Conservation (phyloP, 2,888 invertebrate species). For the Thera britannica region DNA sequence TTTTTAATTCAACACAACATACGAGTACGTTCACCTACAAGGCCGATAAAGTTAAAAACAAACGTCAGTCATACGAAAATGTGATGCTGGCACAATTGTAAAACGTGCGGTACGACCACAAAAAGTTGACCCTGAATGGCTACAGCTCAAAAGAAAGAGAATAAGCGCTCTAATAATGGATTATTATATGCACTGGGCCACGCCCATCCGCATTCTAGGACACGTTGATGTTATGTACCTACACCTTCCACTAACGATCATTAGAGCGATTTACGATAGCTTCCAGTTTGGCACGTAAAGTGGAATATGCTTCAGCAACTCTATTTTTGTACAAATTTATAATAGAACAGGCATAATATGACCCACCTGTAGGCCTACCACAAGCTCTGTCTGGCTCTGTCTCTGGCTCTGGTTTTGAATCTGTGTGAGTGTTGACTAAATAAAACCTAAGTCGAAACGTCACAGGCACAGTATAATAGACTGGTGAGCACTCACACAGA, state of each 20-base stretch:
- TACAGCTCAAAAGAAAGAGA: conserved; percentile 66
- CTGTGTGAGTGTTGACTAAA: too few relatives aligned
- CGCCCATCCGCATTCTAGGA: conserved; percentile 67
- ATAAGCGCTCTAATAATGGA: conserved; percentile 61
- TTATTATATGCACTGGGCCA: conserved; percentile 56
- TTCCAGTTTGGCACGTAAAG: conserved; percentile 43
- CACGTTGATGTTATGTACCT: conserved; percentile 62
- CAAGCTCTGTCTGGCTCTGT: too few relatives aligned
- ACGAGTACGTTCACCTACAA: background rate
- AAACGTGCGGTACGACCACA: background rate
- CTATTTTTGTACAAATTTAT: too few relatives aligned
- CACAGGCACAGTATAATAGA: too few relatives aligned
- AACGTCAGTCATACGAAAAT: background rate
- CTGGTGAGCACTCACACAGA: too few relatives aligned
- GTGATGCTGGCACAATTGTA: conserved; percentile 5
- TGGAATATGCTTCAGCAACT: conserved; percentile 4
- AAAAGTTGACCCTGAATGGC: conserved; percentile 47
- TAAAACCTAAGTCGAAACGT: too few relatives aligned
- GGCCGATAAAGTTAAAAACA: background rate
- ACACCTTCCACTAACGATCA: conserved; percentile 54
- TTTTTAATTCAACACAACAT: background rate
- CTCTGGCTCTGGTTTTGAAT: too few relatives aligned
- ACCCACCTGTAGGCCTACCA: too few relatives aligned
- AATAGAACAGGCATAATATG: too few relatives aligned
- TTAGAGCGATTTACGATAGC: conserved; percentile 57